Evolutionary conservation across 2,888 invertebrate genomes (phyloP).

Genomic region (Hipparchia semele): DNA sequence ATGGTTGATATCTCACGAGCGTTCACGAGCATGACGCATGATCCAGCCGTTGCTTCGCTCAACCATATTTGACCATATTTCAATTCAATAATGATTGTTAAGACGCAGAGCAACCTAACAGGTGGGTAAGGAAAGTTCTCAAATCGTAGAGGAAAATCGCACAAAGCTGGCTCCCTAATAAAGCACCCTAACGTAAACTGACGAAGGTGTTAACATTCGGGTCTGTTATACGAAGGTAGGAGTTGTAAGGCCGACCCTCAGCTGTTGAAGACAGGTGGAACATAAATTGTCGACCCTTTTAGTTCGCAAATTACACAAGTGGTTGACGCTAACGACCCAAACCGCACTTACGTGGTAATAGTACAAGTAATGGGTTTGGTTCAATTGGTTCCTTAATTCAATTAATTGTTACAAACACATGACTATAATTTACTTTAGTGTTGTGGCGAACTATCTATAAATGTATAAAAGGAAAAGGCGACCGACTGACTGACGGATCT

Average conservation of each 20-base stretch:
- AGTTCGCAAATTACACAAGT: conserved; percentile 66
- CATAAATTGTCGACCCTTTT: conserved; percentile 71
- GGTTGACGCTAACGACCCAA: conserved; percentile 54
- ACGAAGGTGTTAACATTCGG: conserved; percentile 67
- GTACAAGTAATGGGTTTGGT: conserved; percentile 38
- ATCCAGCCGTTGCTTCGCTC: no score
- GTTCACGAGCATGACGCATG: no score
- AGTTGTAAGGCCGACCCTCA: conserved; percentile 61
- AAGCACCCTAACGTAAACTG: conserved; percentile 55
- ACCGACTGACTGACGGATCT: no score
- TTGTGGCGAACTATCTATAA: no score
- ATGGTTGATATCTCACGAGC: no score
- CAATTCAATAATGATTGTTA: no score
- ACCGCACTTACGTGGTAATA: conserved; percentile 42
- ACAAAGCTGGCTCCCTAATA: conserved; percentile 52
- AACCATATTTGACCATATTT: no score
- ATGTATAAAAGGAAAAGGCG: no score
- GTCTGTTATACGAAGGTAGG: conserved; percentile 52
- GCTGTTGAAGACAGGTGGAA: conserved; percentile 69
- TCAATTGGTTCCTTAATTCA: conserved; percentile 33
- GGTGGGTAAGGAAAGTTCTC: conserved; percentile 1
- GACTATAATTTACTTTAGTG: neutral
- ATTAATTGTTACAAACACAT: conserved; percentile 3
- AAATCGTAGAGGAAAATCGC: conserved; percentile 39
- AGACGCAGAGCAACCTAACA: neutral